Evolutionary conservation across 2,113 vertebrate species (phyloP).

Genomic region (Potamarius usumacintae): DNA sequence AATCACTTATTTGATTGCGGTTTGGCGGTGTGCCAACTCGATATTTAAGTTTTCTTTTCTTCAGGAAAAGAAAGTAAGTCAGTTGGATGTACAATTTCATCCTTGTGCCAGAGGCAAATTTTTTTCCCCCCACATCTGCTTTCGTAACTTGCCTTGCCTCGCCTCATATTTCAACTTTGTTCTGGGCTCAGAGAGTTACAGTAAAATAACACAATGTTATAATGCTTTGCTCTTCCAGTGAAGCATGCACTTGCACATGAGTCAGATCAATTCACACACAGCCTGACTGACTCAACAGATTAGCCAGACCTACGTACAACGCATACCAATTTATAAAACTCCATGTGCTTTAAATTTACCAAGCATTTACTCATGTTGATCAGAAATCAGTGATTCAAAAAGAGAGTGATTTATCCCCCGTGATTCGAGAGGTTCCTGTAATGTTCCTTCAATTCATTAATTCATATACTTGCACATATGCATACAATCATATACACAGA

Average conservation of each 20-base stretch:
- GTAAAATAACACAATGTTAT: not conserved
- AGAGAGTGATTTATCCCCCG: not conserved
- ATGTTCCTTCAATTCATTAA: not conserved
- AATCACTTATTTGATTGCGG: not conserved
- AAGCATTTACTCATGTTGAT: not conserved
- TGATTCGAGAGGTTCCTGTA: not conserved
- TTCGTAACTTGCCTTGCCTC: not conserved
- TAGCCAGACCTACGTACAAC: not conserved
- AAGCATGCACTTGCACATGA: not conserved
- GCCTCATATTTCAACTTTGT: not conserved
- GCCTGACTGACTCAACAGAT: not conserved
- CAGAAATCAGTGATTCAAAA: constrained; percentile 6
- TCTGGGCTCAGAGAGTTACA: not conserved
- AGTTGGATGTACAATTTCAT: too few relatives aligned
- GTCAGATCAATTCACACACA: constrained; percentile 14
- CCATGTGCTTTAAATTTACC: not conserved
- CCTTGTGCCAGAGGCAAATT: not conserved
- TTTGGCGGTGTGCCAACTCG: not conserved
- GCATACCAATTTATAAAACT: not conserved
- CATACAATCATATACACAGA: not conserved
- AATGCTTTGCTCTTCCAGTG: not conserved
- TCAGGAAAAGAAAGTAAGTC: not conserved
- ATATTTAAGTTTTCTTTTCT: not conserved
- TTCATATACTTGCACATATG: not conserved
- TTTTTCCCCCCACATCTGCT: not conserved